phyloP scores from a whole-genome alignment of 1,140 invertebrate genomes.

The Hylyphantes graminicola region DNA sequence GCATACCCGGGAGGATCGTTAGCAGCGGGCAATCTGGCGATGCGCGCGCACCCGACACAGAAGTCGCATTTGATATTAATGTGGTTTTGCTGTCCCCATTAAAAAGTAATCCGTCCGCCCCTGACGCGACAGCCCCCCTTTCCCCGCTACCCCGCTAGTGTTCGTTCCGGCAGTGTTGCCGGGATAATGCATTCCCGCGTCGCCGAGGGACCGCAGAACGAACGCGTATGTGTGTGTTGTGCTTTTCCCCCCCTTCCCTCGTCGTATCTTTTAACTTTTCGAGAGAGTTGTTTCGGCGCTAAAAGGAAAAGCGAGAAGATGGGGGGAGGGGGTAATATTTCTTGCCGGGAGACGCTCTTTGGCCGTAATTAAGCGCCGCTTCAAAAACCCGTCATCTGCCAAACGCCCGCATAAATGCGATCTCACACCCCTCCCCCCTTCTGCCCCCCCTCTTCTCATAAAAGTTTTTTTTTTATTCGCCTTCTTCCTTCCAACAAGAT shows the following conservation, averaged over 20 bases:
- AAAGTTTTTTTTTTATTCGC: neutral
- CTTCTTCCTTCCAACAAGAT: neutral
- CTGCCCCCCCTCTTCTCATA: neutral
- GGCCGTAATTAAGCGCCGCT: constrained; percentile 50
- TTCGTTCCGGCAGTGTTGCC: constrained; percentile 16
- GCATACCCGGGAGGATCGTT: constrained; percentile 59
- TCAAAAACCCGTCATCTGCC: constrained; percentile 59
- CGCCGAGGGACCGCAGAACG: constrained; percentile 39
- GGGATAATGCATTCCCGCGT: constrained; percentile 51
- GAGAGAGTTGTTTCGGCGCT: constrained; percentile 28
- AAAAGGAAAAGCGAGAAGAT: constrained; percentile 15
- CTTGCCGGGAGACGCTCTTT: constrained; percentile 36
- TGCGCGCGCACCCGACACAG: constrained; percentile 60
- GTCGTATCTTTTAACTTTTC: constrained; percentile 46
- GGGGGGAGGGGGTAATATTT: constrained; percentile 26
- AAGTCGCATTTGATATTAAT: constrained; percentile 65
- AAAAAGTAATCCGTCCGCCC: constrained; percentile 63
- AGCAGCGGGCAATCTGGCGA: constrained; percentile 52
- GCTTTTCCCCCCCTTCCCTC: constrained; percentile 17
- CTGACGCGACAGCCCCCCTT: constrained; percentile 42
- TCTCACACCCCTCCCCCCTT: neutral
- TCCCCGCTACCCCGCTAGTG: neutral
- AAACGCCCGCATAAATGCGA: constrained; percentile 52
- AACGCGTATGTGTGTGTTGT: neutral
- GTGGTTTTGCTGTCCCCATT: constrained; percentile 65